Evolutionary conservation across 2,888 invertebrate species (phyloP).

Genomic region (Lepidocyrtinus sp.): DNA sequence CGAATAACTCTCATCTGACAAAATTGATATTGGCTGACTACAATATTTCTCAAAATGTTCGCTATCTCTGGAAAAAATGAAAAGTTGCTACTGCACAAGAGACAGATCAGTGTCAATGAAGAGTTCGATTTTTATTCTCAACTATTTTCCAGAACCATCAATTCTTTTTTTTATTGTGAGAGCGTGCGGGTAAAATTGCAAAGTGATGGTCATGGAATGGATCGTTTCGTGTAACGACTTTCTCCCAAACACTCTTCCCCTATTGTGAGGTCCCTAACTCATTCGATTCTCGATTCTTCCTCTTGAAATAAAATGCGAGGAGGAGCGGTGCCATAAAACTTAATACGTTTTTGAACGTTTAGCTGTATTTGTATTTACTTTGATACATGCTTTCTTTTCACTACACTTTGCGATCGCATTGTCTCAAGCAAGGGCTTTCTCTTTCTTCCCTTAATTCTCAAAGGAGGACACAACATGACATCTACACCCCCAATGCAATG

Average conservation of each 20-base stretch:
- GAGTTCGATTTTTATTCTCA: neutral
- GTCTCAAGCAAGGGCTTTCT: too few species aligned
- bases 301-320: neutral
- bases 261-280: too few species aligned
- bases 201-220: neutral
- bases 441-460: neutral
- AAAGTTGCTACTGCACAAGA: constrained; percentile 6
- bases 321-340: too few species aligned
- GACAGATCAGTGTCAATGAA: constrained; percentile 20
- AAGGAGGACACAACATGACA: constrained; percentile 14
- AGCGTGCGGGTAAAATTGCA: neutral
- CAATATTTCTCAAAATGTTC: too few species aligned
- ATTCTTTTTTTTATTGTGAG: neutral
- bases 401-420: neutral
- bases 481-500: constrained; percentile 14
- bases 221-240: neutral
- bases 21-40: constrained; percentile 2
- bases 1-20: neutral
- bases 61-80: neutral
- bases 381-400: neutral
- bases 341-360: neutral
- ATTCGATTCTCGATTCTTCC: too few species aligned
- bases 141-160: neutral
- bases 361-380: neutral
- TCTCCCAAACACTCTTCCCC: neutral